Evolutionary conservation across 2,113 vertebrate species (phyloP), one percentile per base, ranked within the genome.

Genomic region (Peromyscus polionotus): DNA sequence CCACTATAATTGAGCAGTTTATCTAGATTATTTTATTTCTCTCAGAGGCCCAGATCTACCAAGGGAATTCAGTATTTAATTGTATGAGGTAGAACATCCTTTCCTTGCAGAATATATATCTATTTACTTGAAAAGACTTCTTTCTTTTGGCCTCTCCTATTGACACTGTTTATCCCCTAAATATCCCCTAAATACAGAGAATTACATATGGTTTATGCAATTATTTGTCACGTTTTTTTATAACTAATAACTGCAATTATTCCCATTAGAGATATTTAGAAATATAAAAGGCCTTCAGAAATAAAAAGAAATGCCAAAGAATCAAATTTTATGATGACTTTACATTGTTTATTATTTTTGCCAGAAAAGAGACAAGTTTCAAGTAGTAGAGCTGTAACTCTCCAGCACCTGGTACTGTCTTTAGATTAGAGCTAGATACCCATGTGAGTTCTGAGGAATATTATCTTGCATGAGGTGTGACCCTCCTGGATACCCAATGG

Each of bases 21-120:
- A 70, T 59, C 17, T 45, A 13, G 67, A 76, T 83, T 89, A 81
- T 87, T 90, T 87, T 94, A n/a, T 80, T 80, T 89, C 20, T 65
- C 76, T 39, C 83, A 72, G 79, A 75, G 16, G 16, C 26, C 5
- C 67, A 11, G n/a, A 57, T 33, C 45, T 79, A 67, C 16, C 3
- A 91, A 84, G 9, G 1, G 7, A 90, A 93, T 67, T 33, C 45
- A 73, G 11, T 20, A 26, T 84, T 79, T 88, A 72, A 28, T 72
- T 95, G 84, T 22, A 2, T 72, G 68, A 95, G 42, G 48, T 31
- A 89, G 42, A 81, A 77, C 28, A 70, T 12, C 0, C 24, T 61
- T 88, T 94, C 24, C 36, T 42, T 76, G 2, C 54, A n/a, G 0
- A 76, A 51, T 51, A 51, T 51, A 5, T 63, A 75, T 16, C 79